A percentile compares a stretch with the other conserved stretches of the same genome.
Evolutionary conservation across 1,140 invertebrate genomes (phyloP).

Genomic region (Cheumatopsyche charites): DNA sequence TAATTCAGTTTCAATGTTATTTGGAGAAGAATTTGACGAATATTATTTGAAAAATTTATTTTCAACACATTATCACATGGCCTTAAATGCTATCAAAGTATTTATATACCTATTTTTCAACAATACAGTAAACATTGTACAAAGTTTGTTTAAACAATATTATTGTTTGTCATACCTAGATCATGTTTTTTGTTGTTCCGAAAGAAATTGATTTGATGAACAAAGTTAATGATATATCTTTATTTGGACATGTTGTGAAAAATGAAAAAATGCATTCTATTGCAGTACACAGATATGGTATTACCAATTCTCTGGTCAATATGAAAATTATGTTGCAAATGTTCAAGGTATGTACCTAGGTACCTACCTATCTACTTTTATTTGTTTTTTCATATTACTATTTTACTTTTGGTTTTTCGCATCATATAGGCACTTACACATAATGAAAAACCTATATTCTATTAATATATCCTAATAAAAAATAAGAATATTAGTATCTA

Average conservation of each 20-base stretch:
- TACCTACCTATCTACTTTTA: too few relatives aligned
- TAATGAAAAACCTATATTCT: too few relatives aligned
- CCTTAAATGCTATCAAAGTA: constrained; percentile 48
- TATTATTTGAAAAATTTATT: constrained; percentile 39
- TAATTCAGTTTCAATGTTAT: constrained; percentile 47
- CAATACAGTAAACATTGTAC: too few relatives aligned
- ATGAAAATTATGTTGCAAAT: too few relatives aligned
- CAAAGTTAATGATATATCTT: constrained; percentile 64
- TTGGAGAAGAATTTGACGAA: neutral
- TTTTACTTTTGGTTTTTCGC: too few relatives aligned
- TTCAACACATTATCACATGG: constrained; percentile 55
- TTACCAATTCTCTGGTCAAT: neutral
- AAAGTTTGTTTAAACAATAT: too few relatives aligned
- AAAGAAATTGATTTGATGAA: constrained; percentile 55
- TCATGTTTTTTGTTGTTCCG: constrained; percentile 54
- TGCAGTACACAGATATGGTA: constrained; percentile 56
- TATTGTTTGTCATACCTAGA: constrained; percentile 49
- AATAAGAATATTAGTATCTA: too few relatives aligned
- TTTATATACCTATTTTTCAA: neutral
- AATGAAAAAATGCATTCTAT: constrained; percentile 60
- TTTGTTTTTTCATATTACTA: too few relatives aligned
- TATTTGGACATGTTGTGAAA: constrained; percentile 65
- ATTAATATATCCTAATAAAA: too few relatives aligned
- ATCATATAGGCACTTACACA: too few relatives aligned
- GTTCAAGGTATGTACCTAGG: too few relatives aligned